Percentiles rank a stretch among this genome's conserved stretches.
Evolutionary conservation across 1,140 invertebrate genomes (phyloP).

Genomic region (Drosophila fuyamai): DNA sequence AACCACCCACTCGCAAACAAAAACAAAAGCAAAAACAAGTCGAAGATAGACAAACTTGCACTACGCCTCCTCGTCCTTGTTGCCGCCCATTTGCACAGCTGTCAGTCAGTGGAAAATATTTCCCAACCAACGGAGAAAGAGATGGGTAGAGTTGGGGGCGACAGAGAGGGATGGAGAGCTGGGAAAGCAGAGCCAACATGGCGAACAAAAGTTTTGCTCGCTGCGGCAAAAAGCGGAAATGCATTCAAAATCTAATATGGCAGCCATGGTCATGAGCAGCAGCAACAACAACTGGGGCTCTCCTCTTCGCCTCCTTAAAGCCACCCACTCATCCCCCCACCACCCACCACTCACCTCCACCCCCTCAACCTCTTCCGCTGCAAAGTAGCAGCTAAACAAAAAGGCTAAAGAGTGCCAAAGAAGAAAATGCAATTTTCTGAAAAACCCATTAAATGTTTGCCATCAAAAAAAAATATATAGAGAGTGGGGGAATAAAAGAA

Average conservation of each 20-base stretch:
- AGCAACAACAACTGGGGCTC: constrained; percentile 30
- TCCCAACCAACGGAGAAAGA: constrained; percentile 27
- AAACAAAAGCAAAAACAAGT: constrained; percentile 31
- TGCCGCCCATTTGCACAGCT: constrained; percentile 71
- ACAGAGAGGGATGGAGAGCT: not conserved
- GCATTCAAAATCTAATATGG: constrained; percentile 85
- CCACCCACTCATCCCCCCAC: not conserved
- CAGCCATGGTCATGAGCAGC: constrained; percentile 84
- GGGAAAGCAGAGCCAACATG: constrained; percentile 51
- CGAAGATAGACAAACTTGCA: constrained; percentile 49
- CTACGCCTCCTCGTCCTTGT: constrained; percentile 49
- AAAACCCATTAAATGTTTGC: constrained; percentile 84
- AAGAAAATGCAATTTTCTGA: constrained; percentile 84
- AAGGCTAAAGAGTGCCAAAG: constrained; percentile 79
- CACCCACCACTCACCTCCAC: not conserved
- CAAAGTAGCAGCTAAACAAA: constrained; percentile 80
- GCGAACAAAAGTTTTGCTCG: constrained; percentile 79
- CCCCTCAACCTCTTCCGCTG: constrained; percentile 8
- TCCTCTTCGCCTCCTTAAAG: not conserved
- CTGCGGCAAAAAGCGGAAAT: constrained; percentile 84
- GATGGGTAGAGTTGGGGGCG: not conserved
- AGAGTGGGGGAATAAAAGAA: constrained; percentile 36
- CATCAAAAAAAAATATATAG: constrained; percentile 50
- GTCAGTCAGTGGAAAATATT: constrained; percentile 80
- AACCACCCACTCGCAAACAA: constrained; percentile 35